A percentile compares a stretch with the other conserved stretches of the same genome.
phyloP scores from a whole-genome alignment of 1,140 invertebrate genomes.

The Caenorhabditis tropicalis region DNA sequence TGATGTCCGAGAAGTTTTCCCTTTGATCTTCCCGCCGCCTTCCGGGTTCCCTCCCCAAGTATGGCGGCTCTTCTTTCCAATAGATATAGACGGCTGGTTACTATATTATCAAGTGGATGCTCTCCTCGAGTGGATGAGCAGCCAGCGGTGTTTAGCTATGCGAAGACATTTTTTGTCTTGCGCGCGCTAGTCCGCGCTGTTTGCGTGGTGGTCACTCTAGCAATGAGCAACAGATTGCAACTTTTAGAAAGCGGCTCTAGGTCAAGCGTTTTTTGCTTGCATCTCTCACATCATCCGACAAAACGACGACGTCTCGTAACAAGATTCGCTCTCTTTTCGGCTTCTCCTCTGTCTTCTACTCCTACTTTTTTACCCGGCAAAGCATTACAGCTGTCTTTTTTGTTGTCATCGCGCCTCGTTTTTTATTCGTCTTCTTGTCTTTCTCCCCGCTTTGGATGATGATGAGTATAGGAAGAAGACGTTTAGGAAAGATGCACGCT shows the following conservation, averaged over 20 bases:
- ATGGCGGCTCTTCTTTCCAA: too few relatives aligned
- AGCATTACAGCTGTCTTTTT: conserved; percentile 28
- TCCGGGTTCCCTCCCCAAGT: too few relatives aligned
- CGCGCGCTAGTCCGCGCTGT: too few relatives aligned
- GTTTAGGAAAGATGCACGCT: too few relatives aligned
- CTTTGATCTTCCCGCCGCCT: too few relatives aligned
- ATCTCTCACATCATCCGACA: background rate
- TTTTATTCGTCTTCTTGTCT: background rate
- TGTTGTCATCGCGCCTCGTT: background rate
- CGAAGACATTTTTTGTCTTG: background rate
- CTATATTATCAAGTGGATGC: too few relatives aligned
- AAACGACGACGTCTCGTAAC: conserved; percentile 12
- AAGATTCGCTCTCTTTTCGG: conserved; percentile 16
- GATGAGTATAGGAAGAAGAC: background rate
- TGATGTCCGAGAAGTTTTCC: background rate
- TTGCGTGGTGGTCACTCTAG: too few relatives aligned
- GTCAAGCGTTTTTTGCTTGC: background rate
- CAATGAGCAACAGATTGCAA: too few relatives aligned
- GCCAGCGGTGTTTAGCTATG: too few relatives aligned
- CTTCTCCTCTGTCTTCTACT: background rate
- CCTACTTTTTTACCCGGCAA: conserved; percentile 18
- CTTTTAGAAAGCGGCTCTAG: too few relatives aligned
- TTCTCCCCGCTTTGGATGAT: background rate
- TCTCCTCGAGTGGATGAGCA: too few relatives aligned
- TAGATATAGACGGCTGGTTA: too few relatives aligned